A percentile compares a stretch with the other conserved stretches of the same genome.
These are phyloP conservation scores for Pitangus sulphuratus DNA, from an alignment of 2,797 vertebrate species.

Conservation along the genomic window DNA sequence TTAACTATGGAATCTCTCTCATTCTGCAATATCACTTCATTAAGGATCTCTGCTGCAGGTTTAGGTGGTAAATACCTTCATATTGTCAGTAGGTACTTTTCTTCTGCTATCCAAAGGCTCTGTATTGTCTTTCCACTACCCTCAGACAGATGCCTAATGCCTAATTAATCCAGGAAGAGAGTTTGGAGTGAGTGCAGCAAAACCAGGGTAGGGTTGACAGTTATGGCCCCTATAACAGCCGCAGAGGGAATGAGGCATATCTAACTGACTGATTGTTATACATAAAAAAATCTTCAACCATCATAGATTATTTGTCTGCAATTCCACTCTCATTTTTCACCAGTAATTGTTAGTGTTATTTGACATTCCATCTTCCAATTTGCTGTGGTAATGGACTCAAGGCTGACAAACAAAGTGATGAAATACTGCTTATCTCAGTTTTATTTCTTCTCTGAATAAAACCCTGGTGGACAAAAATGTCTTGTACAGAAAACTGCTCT, in stretches of 20 bases:
- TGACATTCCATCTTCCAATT: constrained; percentile 69
- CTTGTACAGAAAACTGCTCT: neutral
- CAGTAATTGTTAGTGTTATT: constrained; percentile 55
- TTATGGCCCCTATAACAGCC: constrained; percentile 5
- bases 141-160: neutral
- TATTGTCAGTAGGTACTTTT: neutral
- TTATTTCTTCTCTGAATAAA: constrained; percentile 55
- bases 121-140: neutral
- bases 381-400: constrained; percentile 63
- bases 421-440: constrained; percentile 62
- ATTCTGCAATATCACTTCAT: neutral
- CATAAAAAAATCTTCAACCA: constrained; percentile 39
- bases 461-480: constrained; percentile 1
- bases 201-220: neutral
- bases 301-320: constrained; percentile 64
- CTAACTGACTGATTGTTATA: constrained; percentile 47
- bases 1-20: neutral
- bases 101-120: neutral
- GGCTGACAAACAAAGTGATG: constrained; percentile 63
- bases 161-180: neutral
- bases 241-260: constrained; percentile 42
- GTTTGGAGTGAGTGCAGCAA: neutral
- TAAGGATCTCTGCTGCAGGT: neutral
- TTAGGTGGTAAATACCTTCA: neutral
- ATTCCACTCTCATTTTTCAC: constrained; percentile 62